phyloP scores from a whole-genome alignment of 2,888 invertebrate species.

The Petrolisthes cinctipes region DNA sequence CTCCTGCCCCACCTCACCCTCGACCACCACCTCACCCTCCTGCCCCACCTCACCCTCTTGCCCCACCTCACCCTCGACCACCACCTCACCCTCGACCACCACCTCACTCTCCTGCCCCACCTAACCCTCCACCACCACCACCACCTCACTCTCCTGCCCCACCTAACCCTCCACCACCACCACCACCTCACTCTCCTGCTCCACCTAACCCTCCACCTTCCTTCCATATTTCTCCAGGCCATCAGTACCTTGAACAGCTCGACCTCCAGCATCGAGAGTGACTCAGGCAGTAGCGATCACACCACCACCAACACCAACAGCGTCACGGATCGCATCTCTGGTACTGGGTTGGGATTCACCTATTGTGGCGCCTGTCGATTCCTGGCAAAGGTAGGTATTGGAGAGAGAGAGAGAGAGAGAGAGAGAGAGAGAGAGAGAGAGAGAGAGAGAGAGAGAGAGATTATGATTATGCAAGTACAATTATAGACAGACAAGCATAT shows the following conservation, averaged over 20 bases:
- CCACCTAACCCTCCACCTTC: background rate
- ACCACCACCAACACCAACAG: background rate
- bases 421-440: no score
- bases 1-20: no score
- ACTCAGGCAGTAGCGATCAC: background rate
- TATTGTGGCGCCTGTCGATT: conserved; percentile 18
- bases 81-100: no score
- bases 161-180: background rate
- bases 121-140: background rate
- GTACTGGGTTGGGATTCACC: background rate
- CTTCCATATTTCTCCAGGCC: background rate
- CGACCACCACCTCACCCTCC: no score
- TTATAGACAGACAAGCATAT: no score
- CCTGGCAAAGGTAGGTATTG: background rate
- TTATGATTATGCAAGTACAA: no score
- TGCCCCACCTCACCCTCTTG: no score
- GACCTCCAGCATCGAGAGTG: background rate
- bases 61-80: no score
- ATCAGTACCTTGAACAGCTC: background rate
- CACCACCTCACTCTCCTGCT: background rate
- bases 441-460: no score
- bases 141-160: no score
- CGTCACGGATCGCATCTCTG: background rate
- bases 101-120: no score
- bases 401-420: no score